Conservation (phyloP, 2,797 vertebrate genomes). For the Bryconaethiops microstoma region DNA sequence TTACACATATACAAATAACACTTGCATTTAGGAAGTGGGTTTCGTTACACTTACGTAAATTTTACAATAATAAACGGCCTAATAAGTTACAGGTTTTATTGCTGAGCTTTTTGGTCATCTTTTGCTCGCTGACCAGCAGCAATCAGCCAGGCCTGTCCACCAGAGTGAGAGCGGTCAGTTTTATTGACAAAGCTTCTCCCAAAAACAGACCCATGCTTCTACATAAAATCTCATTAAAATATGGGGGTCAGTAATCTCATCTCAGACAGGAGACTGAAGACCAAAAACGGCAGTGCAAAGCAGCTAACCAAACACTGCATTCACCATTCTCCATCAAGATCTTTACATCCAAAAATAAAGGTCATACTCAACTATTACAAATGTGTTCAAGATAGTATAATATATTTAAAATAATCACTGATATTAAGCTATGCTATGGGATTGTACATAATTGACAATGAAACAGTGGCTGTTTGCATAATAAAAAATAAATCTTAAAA, state of each 20-base stretch:
- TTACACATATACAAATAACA: neutral
- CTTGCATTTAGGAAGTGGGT: constrained; percentile 1
- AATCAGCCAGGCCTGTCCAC: constrained; percentile 33
- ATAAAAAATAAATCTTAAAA: constrained; percentile 4
- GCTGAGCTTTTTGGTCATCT: constrained; percentile 47
- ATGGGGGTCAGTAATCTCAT: neutral
- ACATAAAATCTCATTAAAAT: neutral
- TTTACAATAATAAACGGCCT: constrained; percentile 34
- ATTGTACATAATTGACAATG: constrained; percentile 32
- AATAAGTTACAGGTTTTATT: constrained; percentile 9
- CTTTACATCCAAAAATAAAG: neutral
- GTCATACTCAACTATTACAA: neutral
- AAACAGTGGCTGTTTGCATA: constrained; percentile 16
- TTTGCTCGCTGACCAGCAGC: constrained; percentile 55
- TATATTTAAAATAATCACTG: constrained; percentile 24
- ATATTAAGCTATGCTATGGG: neutral
- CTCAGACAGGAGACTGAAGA: neutral
- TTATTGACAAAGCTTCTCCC: neutral
- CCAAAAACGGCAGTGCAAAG: neutral
- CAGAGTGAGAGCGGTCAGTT: constrained; percentile 21
- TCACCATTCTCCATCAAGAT: neutral
- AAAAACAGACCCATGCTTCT: neutral
- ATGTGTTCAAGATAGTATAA: neutral
- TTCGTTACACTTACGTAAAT: neutral
- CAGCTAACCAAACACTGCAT: constrained; percentile 14